Evolutionary conservation across 92 coral and sea anemone genomes (phyloP), one percentile per base, ranked within the genome.

Genomic region (Epizoanthus rinbou): DNA sequence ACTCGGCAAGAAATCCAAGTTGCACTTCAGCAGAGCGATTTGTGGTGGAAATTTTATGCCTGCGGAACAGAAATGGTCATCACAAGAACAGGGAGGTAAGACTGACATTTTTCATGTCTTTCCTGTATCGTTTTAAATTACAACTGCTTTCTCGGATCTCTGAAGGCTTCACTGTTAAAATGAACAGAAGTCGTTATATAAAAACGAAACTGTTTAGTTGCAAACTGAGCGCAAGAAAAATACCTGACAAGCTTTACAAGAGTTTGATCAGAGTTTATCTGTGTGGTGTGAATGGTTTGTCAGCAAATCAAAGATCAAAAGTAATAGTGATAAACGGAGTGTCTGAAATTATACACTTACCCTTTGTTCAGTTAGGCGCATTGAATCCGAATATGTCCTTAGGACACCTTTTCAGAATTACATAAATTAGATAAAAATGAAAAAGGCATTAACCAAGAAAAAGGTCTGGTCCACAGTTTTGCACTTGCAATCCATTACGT

Each of bases 21-120:
- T 52, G 97, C 97, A 41, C 75, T 93, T 69, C 97, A 93, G 53
- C 97, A 93, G 28, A 93, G 92, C 19, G 97, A 91, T 9, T 81
- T 93, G 52, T 93, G 97, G 97, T 93, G 97, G 97, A 93, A 91
- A 65, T 93, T 93, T 62, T 93, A 91, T 79, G 85, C 94, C 66
- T 93, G 97, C 66, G 97, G 97, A 16, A 93, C 97, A 3, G 97
- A 93, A 53, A 93, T 93, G 97, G 97, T 93, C 24, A 93, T 93
- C 17, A 93, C 97, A 8, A 72, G 97, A 58, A 93, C 97, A 0
- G 97, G 97, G 69, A 93, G 97, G 97, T 93, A 81, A 88, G 92
- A 67, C n/a, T n/a, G n/a, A 66, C 47, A 19, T 2, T 19, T 24
- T 6, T 50, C 33, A 35, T 74, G n/a, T 67, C 25, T 62, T 64